Base-by-base conservation (phyloP, 2,113 vertebrate genomes). In the Formicarius rufipectus region DNA sequence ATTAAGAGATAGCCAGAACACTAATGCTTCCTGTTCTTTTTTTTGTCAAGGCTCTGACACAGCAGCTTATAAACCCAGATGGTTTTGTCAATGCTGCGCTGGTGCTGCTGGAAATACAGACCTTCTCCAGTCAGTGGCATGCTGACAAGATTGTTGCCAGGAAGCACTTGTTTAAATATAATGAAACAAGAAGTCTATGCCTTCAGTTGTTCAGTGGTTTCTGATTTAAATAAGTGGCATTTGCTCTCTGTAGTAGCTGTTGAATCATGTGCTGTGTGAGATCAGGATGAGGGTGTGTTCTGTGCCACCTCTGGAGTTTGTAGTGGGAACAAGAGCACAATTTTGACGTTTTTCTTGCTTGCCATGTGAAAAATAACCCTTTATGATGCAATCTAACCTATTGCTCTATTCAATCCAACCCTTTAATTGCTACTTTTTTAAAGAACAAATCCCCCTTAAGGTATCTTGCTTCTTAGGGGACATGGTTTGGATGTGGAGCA, bases 1-100 rank as follows among this genome's bases (percentile, higher is more conserved):
- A 95, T 94, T 91, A 84, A 39, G 56, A 94, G 89, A 93, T 89
- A 90, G 15, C 90, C 95, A 92, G 95, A 84, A 44, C 93, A 66
- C 79, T 82, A 64, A 75, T 60, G 83, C 73, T 95, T 95, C 95
- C 93, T 96, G 91, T 44, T 40, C 7, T 58, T 49, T 64, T 69
- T 52, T 68, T 49, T 19, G n/a, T 25, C 47, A 73, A 25, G 18
- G 35, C 15, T 69, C 53, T 93, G 45, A 86, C 91, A 60, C 49
- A 60, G 30, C 44, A 90, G 85, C 76, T 78, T 59, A 18, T 55
- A 81, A 95, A 91, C 53, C 28, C 87, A 93, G 88, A 89, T 49
- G 10, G 63, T 88, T 95, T n/a, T 75, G 50, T 74, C 64, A 71
- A 0, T 63, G 81, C 66, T 68, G 44, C 53, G 17, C 7, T 50